Percentiles rank a stretch among this genome's conserved stretches.
phyloP scores from a whole-genome alignment of 2,113 vertebrate genomes.

The Chloropsis hardwickii region DNA sequence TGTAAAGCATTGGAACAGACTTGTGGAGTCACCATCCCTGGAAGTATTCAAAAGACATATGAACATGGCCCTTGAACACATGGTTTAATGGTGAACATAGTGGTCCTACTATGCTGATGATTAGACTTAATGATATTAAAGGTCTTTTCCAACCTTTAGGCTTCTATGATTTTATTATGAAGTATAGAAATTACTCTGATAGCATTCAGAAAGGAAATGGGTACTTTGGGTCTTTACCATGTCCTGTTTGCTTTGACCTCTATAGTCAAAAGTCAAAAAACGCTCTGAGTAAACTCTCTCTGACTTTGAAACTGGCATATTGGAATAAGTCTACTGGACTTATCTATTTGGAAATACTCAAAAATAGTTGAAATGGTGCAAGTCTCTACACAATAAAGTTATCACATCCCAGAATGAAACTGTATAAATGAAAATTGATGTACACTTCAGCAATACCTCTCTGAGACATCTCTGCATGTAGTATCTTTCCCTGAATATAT shows the following conservation, averaged over 20 bases:
- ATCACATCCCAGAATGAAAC: background rate
- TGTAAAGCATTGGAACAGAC: background rate
- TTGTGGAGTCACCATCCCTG: background rate
- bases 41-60: background rate
- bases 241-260: background rate
- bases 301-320: background rate
- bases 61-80: background rate
- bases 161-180: background rate
- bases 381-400: background rate
- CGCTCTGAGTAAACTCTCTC: background rate
- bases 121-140: background rate
- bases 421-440: background rate
- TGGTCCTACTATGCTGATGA: background rate
- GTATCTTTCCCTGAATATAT: background rate
- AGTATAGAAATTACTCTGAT: background rate
- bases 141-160: background rate
- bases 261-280: background rate
- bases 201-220: background rate
- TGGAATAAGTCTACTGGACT: background rate
- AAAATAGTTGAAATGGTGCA: background rate
- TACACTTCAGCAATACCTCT: background rate
- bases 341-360: background rate
- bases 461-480: background rate
- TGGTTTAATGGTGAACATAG: background rate
- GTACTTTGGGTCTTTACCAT: background rate